A percentile compares a stretch with the other conserved stretches of the same genome.
These are phyloP conservation scores for Aselliscus stoliczkanus DNA, from an alignment of 2,797 vertebrate genomes.

Conservation along the genomic window DNA sequence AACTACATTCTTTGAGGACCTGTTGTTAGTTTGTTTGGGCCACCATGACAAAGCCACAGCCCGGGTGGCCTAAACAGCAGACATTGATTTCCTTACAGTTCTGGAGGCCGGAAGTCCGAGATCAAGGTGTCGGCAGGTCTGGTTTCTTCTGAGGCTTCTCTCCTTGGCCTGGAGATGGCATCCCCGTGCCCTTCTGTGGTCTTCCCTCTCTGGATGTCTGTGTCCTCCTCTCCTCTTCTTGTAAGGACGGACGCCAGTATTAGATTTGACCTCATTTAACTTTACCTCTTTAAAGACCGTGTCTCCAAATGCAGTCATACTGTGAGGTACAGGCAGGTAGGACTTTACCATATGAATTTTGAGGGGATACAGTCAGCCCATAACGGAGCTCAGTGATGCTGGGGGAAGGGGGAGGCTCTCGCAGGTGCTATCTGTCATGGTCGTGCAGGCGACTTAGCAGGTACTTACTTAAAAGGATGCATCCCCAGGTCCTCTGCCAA, in stretches of 20 bases:
- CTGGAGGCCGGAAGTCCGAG: neutral
- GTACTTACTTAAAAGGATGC: neutral
- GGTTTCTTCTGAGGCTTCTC: neutral
- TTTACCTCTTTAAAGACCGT: neutral
- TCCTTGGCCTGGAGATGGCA: neutral
- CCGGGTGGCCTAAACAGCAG: neutral
- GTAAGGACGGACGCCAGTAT: neutral
- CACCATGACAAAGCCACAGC: neutral
- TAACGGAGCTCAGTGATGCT: neutral
- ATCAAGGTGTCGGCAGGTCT: too few relatives aligned
- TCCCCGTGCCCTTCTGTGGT: fast-evolving
- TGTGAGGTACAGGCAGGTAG: neutral
- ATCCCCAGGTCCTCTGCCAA: neutral
- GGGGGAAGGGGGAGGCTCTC: neutral
- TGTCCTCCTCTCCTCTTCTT: neutral
- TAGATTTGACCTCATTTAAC: neutral
- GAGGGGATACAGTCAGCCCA: fast-evolving
- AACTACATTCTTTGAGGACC: neutral
- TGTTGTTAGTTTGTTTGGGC: neutral
- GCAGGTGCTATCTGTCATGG: fast-evolving
- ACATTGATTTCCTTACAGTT: neutral
- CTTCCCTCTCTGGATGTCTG: neutral
- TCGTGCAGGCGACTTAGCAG: neutral
- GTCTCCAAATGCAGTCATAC: neutral
- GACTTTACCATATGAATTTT: neutral